Conservation (phyloP, 1,140 invertebrate species). For the Drosophila lowei region DNA sequence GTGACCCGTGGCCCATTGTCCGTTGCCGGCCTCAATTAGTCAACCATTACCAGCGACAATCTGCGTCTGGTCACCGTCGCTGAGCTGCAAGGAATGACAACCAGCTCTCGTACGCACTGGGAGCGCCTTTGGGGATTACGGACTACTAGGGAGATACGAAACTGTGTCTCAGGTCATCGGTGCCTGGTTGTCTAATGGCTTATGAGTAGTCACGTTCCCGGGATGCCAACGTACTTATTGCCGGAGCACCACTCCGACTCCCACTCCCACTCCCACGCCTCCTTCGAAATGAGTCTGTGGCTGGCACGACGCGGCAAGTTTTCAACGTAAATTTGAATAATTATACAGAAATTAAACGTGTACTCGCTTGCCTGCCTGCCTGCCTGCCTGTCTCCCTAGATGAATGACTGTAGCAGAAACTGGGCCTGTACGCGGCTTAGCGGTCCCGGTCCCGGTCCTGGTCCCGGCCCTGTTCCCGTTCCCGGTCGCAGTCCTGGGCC, state of each 20-base stretch:
- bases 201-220: slow-evolving; percentile 74
- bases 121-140: not conserved
- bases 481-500: slow-evolving; percentile 17
- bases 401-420: slow-evolving; percentile 24
- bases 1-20: not conserved
- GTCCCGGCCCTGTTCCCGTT: slow-evolving; percentile 2
- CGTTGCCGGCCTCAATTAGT: slow-evolving; percentile 68
- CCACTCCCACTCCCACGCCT: not conserved
- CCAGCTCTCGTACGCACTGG: slow-evolving; percentile 8
- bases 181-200: slow-evolving; percentile 62
- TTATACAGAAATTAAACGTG: slow-evolving; percentile 63
- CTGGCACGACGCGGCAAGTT: slow-evolving; percentile 37
- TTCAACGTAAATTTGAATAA: slow-evolving; percentile 64
- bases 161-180: slow-evolving; percentile 31
- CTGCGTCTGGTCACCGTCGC: slow-evolving; percentile 34
- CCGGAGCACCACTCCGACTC: not conserved
- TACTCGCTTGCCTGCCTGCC: slow-evolving; percentile 20
- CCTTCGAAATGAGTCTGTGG: slow-evolving; percentile 40
- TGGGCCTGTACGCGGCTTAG: slow-evolving; percentile 24
- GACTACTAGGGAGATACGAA: not conserved
- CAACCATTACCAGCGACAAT: slow-evolving; percentile 77
- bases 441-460: slow-evolving; percentile 2
- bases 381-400: slow-evolving; percentile 26
- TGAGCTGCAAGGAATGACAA: slow-evolving; percentile 21
- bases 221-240: slow-evolving; percentile 37